Percentiles rank a stretch among this genome's conserved stretches.
Conservation (phyloP, 2,888 invertebrate genomes). For the Cybosia mesomella region DNA sequence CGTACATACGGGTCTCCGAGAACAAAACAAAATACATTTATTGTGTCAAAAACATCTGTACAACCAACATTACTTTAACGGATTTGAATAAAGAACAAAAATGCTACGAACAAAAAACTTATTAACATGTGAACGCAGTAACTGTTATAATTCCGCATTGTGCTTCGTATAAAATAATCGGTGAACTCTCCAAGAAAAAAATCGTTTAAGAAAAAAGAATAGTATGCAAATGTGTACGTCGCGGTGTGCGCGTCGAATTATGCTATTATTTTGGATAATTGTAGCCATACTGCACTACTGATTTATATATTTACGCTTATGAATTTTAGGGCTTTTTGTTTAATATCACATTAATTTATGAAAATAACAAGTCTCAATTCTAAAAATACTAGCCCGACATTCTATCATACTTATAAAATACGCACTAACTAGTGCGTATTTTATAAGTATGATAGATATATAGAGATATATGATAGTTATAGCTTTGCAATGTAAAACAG, state of each 20-base stretch:
- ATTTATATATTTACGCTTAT: not conserved
- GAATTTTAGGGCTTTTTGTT: not conserved
- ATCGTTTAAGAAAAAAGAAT: constrained; percentile 75
- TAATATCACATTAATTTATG: not conserved
- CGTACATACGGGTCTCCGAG: constrained; percentile 3
- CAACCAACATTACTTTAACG: constrained; percentile 50
- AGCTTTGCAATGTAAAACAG: not conserved
- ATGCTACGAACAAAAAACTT: constrained; percentile 67
- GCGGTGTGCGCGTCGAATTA: constrained; percentile 55
- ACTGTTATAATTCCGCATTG: constrained; percentile 76
- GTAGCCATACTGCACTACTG: constrained; percentile 46
- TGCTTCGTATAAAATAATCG: constrained; percentile 67
- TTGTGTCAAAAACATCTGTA: constrained; percentile 60
- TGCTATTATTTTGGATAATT: constrained; percentile 55
- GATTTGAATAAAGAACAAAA: constrained; percentile 56
- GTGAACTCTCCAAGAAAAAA: constrained; percentile 62
- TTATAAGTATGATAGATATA: no score
- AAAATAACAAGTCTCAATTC: not conserved
- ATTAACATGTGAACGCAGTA: constrained; percentile 77
- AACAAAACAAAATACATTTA: constrained; percentile 45
- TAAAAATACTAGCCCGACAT: not conserved
- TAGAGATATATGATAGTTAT: no score
- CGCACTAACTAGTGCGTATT: no score
- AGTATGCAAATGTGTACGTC: constrained; percentile 54
- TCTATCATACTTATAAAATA: no score